Conservation (phyloP, 2,888 invertebrate genomes). For the Spilarctia lutea region DNA sequence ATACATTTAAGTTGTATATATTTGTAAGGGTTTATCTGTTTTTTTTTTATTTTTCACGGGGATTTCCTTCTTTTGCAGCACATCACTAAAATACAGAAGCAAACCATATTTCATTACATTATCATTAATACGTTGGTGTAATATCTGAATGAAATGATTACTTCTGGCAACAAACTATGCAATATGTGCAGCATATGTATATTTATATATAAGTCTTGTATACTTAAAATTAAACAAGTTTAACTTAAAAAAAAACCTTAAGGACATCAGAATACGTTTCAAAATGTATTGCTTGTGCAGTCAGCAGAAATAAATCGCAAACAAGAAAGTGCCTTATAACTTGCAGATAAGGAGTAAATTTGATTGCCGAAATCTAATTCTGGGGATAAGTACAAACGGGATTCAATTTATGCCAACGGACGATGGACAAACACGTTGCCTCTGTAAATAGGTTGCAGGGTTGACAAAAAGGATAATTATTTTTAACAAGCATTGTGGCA, state of each 20-base stretch:
- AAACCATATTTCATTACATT: slow-evolving; percentile 1
- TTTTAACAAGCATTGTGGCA: neutral
- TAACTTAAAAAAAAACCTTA: neutral
- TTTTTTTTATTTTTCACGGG: neutral
- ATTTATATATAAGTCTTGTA: neutral
- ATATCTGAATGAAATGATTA: neutral
- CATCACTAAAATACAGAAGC: neutral
- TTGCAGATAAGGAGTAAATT: slow-evolving; percentile 8
- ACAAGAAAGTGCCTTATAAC: slow-evolving; percentile 12
- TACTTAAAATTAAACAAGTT: neutral
- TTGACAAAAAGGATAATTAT: slow-evolving; percentile 11
- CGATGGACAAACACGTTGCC: slow-evolving; percentile 47
- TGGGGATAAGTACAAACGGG: slow-evolving; percentile 31
- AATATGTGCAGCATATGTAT: neutral
- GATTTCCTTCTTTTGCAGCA: neutral
- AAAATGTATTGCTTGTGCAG: slow-evolving; percentile 26
- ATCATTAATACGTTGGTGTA: slow-evolving; percentile 2
- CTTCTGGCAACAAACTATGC: neutral
- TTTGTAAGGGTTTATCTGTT: neutral
- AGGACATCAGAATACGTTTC: neutral
- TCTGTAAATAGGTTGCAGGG: slow-evolving; percentile 46
- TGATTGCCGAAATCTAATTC: neutral
- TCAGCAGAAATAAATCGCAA: slow-evolving; percentile 23
- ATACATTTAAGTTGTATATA: no score
- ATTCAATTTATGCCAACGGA: slow-evolving; percentile 47